Evolutionary conservation across 2,797 vertebrate genomes (phyloP).

Genomic region (Lophotriccus pileatus): DNA sequence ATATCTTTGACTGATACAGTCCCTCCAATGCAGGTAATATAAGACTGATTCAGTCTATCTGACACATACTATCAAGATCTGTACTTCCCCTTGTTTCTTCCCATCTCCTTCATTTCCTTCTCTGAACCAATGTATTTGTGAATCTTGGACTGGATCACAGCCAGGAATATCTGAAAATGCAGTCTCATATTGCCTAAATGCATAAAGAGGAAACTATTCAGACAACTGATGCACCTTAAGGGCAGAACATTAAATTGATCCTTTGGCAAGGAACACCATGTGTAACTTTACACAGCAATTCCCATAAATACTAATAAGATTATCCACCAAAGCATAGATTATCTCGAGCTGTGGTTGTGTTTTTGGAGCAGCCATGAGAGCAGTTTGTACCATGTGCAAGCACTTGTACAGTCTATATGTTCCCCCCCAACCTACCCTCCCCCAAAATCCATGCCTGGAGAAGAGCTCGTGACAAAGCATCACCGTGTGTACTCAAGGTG

Average conservation of each 20-base stretch:
- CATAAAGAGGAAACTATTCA: slow-evolving; percentile 71
- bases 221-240: slow-evolving; percentile 57
- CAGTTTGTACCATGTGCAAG: not conserved
- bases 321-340: slow-evolving; percentile 36
- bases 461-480: not conserved
- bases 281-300: slow-evolving; percentile 62
- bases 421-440: not conserved
- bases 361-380: not conserved
- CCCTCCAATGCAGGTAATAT: not conserved
- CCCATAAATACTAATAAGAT: slow-evolving; percentile 63
- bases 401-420: not conserved
- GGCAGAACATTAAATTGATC: slow-evolving; percentile 62
- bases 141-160: slow-evolving; percentile 65
- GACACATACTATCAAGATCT: slow-evolving; percentile 51
- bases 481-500: not conserved
- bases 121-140: slow-evolving; percentile 72
- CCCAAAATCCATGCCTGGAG: not conserved
- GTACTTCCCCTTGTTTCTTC: slow-evolving; percentile 44
- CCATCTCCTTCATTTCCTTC: slow-evolving; percentile 56
- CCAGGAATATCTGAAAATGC: slow-evolving; percentile 67
- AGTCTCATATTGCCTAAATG: slow-evolving; percentile 58
- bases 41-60: slow-evolving; percentile 60
- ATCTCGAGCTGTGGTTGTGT: not conserved
- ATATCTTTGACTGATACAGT: not conserved
- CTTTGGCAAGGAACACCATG: slow-evolving; percentile 49